A percentile compares a stretch with the other conserved stretches of the same genome.
Conservation (phyloP, 1,140 invertebrate species). For the Drosophila santomea region DNA sequence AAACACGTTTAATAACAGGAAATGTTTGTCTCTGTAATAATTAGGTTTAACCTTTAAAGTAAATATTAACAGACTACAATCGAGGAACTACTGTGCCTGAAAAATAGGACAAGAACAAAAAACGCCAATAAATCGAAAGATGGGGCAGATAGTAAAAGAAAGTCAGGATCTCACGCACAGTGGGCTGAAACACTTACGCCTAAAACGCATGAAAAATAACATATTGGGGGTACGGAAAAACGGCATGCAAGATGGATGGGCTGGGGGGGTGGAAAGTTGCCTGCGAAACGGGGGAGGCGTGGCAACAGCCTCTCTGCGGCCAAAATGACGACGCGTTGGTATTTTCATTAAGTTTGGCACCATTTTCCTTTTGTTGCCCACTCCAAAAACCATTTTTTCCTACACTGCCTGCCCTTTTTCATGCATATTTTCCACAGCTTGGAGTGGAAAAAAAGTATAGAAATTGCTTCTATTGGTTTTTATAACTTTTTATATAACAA, state of each 20-base stretch:
- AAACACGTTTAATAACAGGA: neutral
- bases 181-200: slow-evolving; percentile 61
- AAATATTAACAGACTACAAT: neutral
- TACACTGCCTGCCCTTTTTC: slow-evolving; percentile 4
- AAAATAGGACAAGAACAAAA: slow-evolving; percentile 49
- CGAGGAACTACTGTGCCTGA: slow-evolving; percentile 1
- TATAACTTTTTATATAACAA: too few species aligned
- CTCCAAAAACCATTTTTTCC: slow-evolving; percentile 16
- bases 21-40: too few species aligned
- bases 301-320: slow-evolving; percentile 55
- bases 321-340: slow-evolving; percentile 76
- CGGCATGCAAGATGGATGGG: slow-evolving; percentile 26
- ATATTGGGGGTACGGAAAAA: slow-evolving; percentile 38
- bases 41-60: neutral
- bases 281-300: neutral
- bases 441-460: neutral
- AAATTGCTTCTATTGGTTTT: too few species aligned
- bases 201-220: slow-evolving; percentile 73
- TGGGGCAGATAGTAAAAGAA: neutral
- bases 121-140: slow-evolving; percentile 49
- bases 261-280: slow-evolving; percentile 1
- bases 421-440: slow-evolving; percentile 1
- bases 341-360: slow-evolving; percentile 78
- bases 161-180: slow-evolving; percentile 27
- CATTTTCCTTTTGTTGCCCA: slow-evolving; percentile 54